These are phyloP conservation scores for Riparia riparia DNA, from an alignment of 2,113 vertebrate species.

Conservation along the genomic window DNA sequence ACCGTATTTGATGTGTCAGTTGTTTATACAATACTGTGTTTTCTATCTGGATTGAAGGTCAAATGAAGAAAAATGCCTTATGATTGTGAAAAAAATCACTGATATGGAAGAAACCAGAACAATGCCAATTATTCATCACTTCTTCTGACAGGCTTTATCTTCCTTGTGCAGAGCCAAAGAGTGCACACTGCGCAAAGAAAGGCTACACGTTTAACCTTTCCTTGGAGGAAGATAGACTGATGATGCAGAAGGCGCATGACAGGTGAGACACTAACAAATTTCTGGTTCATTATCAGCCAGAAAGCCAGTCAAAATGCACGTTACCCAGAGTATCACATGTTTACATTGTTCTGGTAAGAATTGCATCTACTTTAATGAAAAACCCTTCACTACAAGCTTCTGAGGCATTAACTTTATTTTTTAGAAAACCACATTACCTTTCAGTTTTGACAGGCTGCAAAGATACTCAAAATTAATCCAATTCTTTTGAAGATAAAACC, in stretches of 20 bases:
- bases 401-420: not conserved
- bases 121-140: not conserved
- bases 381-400: not conserved
- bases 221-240: not conserved
- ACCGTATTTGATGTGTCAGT: not conserved
- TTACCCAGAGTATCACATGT: not conserved
- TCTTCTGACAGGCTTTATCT: constrained; percentile 8
- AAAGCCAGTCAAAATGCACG: not conserved
- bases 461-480: not conserved
- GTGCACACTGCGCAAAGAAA: not conserved
- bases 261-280: not conserved
- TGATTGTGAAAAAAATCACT: not conserved
- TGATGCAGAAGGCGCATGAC: not conserved
- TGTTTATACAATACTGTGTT: not conserved
- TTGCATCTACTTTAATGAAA: not conserved
- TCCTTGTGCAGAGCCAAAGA: not conserved
- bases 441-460: not conserved
- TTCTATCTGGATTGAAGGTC: not conserved
- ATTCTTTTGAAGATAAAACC: not conserved
- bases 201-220: not conserved
- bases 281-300: constrained; percentile 2
- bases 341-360: not conserved
- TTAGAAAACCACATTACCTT: not conserved
- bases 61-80: not conserved
- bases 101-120: not conserved